A percentile compares a stretch with the other conserved stretches of the same genome.
These are phyloP conservation scores for Trematomus loennbergii DNA, from an alignment of 2,113 vertebrate genomes.

Conservation along the genomic window DNA sequence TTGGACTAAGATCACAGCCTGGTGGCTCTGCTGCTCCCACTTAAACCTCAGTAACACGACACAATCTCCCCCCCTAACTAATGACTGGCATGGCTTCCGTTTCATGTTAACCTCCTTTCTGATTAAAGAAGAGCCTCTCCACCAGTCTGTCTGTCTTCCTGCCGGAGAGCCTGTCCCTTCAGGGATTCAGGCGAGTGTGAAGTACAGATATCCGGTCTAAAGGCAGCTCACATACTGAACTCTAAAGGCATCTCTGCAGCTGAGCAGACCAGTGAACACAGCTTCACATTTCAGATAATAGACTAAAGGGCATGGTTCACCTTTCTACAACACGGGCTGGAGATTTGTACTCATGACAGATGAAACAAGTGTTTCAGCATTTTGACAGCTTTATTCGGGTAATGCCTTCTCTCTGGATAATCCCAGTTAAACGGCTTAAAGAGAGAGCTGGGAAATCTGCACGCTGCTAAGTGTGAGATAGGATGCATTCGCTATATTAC, in stretches of 20 bases:
- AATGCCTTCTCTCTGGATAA: constrained; percentile 64
- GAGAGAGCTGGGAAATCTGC: constrained; percentile 49
- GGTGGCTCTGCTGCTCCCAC: constrained; percentile 47
- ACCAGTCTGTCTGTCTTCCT: constrained; percentile 13
- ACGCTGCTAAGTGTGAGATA: constrained; percentile 21
- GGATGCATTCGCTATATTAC: constrained; percentile 17
- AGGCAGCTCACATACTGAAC: constrained; percentile 15
- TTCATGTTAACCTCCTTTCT: constrained; percentile 51
- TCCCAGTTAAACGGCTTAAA: constrained; percentile 67
- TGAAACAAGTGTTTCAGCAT: constrained; percentile 36
- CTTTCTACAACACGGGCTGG: not conserved
- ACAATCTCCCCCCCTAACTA: constrained; percentile 35
- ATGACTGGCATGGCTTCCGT: constrained; percentile 20
- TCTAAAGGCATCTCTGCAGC: not conserved
- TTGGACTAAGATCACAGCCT: constrained; percentile 67
- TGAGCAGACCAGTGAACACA: constrained; percentile 14
- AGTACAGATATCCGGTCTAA: constrained; percentile 9
- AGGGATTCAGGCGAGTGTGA: constrained; percentile 24
- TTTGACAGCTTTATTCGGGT: constrained; percentile 64
- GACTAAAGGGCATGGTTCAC: not conserved
- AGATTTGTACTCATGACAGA: constrained; percentile 7
- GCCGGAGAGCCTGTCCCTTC: constrained; percentile 11
- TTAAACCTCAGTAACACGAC: constrained; percentile 37
- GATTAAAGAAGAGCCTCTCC: constrained; percentile 35
- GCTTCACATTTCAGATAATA: not conserved